phyloP scores from a whole-genome alignment of 2,113 vertebrate species.

The Thamnophis sirtalis region DNA sequence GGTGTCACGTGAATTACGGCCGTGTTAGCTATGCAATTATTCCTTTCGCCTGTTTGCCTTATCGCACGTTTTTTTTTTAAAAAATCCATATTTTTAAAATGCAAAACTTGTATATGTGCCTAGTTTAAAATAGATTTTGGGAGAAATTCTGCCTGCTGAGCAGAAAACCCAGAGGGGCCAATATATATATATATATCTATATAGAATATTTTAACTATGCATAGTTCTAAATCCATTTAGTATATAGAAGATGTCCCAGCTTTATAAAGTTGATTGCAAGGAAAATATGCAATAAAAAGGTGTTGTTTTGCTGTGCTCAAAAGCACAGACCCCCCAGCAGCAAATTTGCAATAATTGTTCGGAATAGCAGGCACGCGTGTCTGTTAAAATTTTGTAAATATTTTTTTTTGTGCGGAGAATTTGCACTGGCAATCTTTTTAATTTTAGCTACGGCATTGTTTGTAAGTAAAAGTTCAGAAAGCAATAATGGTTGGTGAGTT shows the following conservation, averaged over 20 bases:
- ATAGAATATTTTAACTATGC: not conserved
- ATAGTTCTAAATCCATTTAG: too few relatives aligned
- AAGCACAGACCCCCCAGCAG: not conserved
- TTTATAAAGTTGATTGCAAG: not conserved
- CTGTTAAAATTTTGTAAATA: not conserved
- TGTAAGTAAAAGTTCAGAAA: not conserved
- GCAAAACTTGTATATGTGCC: constrained; percentile 5
- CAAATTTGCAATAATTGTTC: not conserved
- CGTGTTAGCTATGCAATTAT: constrained; percentile 52
- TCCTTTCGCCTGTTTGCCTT: constrained; percentile 27
- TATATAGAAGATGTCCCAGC: not conserved
- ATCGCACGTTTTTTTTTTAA: constrained; percentile 1
- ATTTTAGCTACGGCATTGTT: not conserved
- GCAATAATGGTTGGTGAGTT: constrained; percentile 2
- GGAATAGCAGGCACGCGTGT: not conserved
- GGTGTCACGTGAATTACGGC: not conserved
- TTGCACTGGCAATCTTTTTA: not conserved
- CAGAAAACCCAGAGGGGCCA: constrained; percentile 27
- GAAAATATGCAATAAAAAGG: not conserved
- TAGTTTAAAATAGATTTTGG: constrained; percentile 3
- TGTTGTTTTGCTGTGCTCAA: not conserved
- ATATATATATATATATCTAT: not conserved
- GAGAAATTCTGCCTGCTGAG: constrained; percentile 43
- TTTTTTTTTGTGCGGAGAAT: not conserved
- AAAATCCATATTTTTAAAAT: too few relatives aligned